Evolutionary conservation across 2,888 invertebrate species (phyloP).

Genomic region (Galeruca laticollis): DNA sequence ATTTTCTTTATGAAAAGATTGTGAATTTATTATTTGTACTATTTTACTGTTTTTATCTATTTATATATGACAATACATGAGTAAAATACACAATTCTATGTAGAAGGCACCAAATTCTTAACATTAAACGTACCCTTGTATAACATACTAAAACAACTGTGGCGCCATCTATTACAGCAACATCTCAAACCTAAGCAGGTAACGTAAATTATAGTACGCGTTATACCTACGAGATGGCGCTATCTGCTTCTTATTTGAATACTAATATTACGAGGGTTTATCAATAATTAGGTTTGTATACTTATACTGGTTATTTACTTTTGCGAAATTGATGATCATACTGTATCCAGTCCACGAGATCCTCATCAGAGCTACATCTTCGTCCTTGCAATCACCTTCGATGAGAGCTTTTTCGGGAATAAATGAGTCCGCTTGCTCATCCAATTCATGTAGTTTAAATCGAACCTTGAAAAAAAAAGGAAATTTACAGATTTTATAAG

Average conservation of each 20-base stretch:
- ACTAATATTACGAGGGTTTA: neutral
- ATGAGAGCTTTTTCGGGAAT: constrained; percentile 81
- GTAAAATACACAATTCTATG: too few species aligned
- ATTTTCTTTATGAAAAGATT: too few species aligned
- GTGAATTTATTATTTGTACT: too few species aligned
- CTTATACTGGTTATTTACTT: constrained; percentile 69
- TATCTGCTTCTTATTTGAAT: constrained; percentile 2
- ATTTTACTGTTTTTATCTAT: too few species aligned
- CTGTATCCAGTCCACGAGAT: constrained; percentile 83
- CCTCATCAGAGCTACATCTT: constrained; percentile 78
- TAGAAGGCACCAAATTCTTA: too few species aligned
- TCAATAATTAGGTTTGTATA: neutral
- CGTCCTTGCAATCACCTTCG: constrained; percentile 80
- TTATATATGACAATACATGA: too few species aligned
- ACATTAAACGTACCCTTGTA: neutral
- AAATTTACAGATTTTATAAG: neutral
- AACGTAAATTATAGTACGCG: neutral
- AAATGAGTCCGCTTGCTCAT: constrained; percentile 76
- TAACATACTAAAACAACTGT: too few species aligned
- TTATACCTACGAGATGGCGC: constrained; percentile 3
- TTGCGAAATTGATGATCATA: constrained; percentile 81
- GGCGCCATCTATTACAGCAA: neutral
- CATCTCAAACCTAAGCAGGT: neutral
- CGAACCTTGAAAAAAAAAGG: constrained; percentile 57
- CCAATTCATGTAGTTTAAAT: constrained; percentile 61